Base-by-base conservation (phyloP, 2,113 vertebrate species). In the Oncorhynchus tshawytscha region DNA sequence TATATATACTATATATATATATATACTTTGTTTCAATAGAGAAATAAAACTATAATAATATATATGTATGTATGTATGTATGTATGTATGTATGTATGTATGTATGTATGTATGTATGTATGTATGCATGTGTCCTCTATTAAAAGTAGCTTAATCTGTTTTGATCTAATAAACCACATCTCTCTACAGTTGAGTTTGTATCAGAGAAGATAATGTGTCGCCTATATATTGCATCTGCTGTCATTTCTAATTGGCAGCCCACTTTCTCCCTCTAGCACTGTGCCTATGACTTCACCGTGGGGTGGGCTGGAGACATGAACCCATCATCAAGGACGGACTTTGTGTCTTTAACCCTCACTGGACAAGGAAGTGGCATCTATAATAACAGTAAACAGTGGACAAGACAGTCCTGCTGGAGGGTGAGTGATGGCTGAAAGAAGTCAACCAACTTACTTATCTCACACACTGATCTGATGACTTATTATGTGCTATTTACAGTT, bases 401-500 rank as follows among this genome's bases (percentile, higher is more conserved):
- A 83, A 92, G 94, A 71, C 95, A 94, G 85, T 96, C 95, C 22
- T 98, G 93, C 83, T 96, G 94, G 96, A 90, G 96, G 95, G 96
- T 96, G 86, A 22, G 11, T 25, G 39, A 9, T 39, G 1, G 6
- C 0, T 39, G 45, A n/a, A 4, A 1, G 16, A 54, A 18, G 51
- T 18, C 51, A 54, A 3, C n/a, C 59, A 16, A 7, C 22, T 5
- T 18, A 39, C 18, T 20, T 31, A 69, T 60, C n/a, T 57, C 54
- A 57, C 13, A 57, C 54, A 20, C 54, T 18, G 54, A 20, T 20
- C 6, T 4, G 54, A 57, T 45, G 2, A 45, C 39, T 45, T 3
- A 45, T 8, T 45, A 45, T 45, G 9, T 11, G 2, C 39, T 45
- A 45, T 45, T 45, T 45, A 11, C 39, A 45, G 39, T 11, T 45